Conservation (phyloP, 2,113 vertebrate genomes). For the Gallinago undulata region DNA sequence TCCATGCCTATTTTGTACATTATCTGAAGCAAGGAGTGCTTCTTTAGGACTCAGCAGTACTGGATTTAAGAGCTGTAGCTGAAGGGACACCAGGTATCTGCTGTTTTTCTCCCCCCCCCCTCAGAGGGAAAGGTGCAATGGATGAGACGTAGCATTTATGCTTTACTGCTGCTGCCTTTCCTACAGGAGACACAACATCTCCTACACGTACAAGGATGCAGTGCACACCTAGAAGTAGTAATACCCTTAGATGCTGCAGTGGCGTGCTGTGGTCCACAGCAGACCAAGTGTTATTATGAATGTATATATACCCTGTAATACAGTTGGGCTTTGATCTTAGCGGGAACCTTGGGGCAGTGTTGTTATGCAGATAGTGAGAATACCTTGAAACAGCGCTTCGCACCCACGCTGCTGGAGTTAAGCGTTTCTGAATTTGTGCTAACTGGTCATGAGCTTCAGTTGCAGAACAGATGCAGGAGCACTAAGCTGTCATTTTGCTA, state of each 20-base stretch:
- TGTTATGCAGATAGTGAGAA: neutral
- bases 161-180: neutral
- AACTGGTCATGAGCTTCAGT: neutral
- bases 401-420: neutral
- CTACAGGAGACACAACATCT: neutral
- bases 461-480: neutral
- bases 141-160: neutral
- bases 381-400: neutral
- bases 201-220: fast-evolving
- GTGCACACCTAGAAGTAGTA: neutral
- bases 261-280: neutral
- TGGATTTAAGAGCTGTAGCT: neutral
- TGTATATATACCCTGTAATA: neutral
- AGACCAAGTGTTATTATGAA: neutral
- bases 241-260: neutral
- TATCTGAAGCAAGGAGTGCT: neutral
- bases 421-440: neutral
- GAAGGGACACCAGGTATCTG: neutral
- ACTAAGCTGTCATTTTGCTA: neutral
- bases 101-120: neutral
- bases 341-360: neutral
- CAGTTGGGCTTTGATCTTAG: neutral
- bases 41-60: neutral
- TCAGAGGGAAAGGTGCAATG: neutral
- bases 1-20: neutral